Evolutionary conservation across 2,797 vertebrate genomes (phyloP).

Genomic region (Neostethus bicornis): DNA sequence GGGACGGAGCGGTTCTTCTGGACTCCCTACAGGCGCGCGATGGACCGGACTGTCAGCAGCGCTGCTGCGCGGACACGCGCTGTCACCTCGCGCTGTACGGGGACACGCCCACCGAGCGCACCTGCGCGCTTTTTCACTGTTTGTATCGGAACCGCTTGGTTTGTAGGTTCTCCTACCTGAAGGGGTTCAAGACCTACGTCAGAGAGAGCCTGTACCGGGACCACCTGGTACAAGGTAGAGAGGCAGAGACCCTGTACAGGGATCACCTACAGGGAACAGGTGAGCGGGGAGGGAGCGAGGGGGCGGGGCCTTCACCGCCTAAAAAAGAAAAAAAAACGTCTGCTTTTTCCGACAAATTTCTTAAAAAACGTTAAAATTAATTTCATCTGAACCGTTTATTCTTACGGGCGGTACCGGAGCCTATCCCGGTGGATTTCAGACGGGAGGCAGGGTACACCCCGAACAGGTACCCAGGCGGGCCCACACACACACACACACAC

Average conservation of each 20-base stretch:
- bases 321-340: no score
- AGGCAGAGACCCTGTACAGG: constrained; percentile 59
- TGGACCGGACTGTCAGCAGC: constrained; percentile 73
- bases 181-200: constrained; percentile 84
- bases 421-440: no score
- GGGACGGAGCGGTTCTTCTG: constrained; percentile 83
- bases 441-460: no score
- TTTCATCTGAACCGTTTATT: no score
- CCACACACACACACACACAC: no score
- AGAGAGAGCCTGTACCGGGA: constrained; percentile 68
- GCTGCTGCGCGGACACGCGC: constrained; percentile 76
- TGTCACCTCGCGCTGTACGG: constrained; percentile 89
- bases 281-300: no score
- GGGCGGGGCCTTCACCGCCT: no score
- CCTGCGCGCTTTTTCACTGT: constrained; percentile 88
- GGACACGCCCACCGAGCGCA: constrained; percentile 11
- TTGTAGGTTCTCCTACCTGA: constrained; percentile 85
- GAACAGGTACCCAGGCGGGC: no score
- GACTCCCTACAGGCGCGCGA: constrained; percentile 55
- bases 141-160: constrained; percentile 84
- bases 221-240: constrained; percentile 64
- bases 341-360: no score
- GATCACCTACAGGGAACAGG: constrained; percentile 55
- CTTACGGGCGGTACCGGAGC: no score
- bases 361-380: no score